phyloP scores from a whole-genome alignment of 2,113 vertebrate genomes.

The Tonatia bakeri region DNA sequence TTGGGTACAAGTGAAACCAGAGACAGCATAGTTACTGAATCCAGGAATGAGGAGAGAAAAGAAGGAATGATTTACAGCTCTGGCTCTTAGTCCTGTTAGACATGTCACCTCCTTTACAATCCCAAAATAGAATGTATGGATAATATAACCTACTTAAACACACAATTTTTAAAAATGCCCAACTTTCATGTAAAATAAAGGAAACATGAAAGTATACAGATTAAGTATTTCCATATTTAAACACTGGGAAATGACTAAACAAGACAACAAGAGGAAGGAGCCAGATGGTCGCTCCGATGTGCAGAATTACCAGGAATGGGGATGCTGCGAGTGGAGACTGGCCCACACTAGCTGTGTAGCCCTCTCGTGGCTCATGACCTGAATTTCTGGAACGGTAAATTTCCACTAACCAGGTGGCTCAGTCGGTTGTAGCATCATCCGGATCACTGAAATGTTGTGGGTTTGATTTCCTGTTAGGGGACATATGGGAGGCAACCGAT shows the following conservation, averaged over 20 bases:
- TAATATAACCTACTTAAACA: neutral
- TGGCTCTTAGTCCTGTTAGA: neutral
- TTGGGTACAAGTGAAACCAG: neutral
- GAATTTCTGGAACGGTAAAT: neutral
- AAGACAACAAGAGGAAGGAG: neutral
- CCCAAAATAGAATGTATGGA: neutral
- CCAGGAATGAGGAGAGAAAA: neutral
- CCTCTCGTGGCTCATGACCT: neutral
- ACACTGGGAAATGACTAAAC: neutral
- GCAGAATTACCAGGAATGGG: neutral
- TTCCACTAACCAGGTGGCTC: neutral
- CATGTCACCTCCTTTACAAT: neutral
- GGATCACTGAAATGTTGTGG: no score
- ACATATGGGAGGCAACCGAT: no score
- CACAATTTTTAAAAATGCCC: neutral
- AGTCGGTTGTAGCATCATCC: no score
- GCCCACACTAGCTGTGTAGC: rapidly evolving
- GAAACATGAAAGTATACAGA: neutral
- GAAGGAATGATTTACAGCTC: neutral
- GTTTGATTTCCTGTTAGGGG: no score
- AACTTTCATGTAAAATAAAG: neutral
- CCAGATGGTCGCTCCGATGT: neutral
- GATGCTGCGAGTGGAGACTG: rapidly evolving
- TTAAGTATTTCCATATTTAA: neutral
- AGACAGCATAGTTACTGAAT: neutral